phyloP scores from a whole-genome alignment of 1,140 invertebrate genomes.

The Zaprionus lachaisei region DNA sequence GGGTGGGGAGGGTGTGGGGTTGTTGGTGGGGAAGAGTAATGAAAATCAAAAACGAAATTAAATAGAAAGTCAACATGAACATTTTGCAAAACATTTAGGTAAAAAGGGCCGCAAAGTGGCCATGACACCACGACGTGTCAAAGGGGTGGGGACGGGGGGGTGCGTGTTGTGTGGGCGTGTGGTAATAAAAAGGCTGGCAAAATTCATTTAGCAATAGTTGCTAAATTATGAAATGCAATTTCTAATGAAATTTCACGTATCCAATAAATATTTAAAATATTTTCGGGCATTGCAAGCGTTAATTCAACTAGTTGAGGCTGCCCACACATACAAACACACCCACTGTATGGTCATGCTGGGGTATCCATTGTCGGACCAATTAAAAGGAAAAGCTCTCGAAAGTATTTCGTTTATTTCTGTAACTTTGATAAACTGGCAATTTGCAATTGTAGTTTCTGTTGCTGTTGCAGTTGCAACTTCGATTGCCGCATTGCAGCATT shows the following conservation, averaged over 20 bases:
- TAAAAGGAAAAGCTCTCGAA: background rate
- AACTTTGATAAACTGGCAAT: constrained; percentile 2
- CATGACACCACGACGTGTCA: background rate
- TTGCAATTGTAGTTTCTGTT: background rate
- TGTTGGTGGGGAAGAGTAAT: constrained; percentile 7
- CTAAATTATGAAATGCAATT: constrained; percentile 31
- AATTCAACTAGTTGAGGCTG: constrained; percentile 8
- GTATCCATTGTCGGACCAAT: background rate
- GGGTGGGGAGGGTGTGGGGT: background rate
- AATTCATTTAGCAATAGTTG: constrained; percentile 2
- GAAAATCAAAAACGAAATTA: constrained; percentile 48
- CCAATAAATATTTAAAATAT: constrained; percentile 9
- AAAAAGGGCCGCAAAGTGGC: constrained; percentile 15
- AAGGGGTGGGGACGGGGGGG: background rate
- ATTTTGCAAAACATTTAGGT: constrained; percentile 33
- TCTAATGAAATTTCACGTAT: constrained; percentile 19
- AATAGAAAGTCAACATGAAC: constrained; percentile 43
- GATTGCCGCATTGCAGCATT: background rate
- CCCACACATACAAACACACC: background rate
- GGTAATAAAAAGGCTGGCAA: background rate
- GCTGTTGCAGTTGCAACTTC: background rate
- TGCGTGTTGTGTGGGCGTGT: background rate
- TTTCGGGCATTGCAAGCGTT: constrained; percentile 1
- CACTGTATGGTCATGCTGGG: no score
- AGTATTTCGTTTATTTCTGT: constrained; percentile 6